Base-by-base conservation (phyloP, 2,888 invertebrate species). In the Meghimatium bilineatum region DNA sequence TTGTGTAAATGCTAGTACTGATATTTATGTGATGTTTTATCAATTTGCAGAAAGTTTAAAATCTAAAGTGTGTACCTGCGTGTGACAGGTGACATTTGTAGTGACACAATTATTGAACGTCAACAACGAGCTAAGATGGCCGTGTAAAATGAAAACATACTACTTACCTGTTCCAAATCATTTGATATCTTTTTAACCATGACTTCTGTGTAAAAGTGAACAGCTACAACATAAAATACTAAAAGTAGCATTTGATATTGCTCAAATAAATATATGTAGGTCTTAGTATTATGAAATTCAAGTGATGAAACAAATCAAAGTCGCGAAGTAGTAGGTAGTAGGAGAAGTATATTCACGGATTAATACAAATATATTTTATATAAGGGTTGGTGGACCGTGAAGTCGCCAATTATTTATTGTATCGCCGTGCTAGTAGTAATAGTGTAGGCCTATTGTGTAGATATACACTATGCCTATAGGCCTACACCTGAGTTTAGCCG, bases 91-190 rank as follows among this genome's bases (percentile, higher is more conserved):
- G 72, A 87, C 87, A 87, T 12, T 44, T 8, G 44, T 44, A 56
- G 87, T 87, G 87, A 88, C 88, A 88, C 85, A 77, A 78, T 87
- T 20, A 85, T 83, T 84, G 67, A 81, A 85, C 85, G 87, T 88
- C 87, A 88, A 87, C 60, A 63, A 23, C 83, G n/a, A 86, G 87
- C 81, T 87, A 88, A 88, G 49, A 88, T 88, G 87, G 87, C 87
- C 87, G 87, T 63, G 23, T 23, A 87, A 86, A 84, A 86, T 87
- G 87, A 85, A 82, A 86, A 76, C 66, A 77, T 80, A 81, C n/a
- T n/a, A n/a, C 80, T 32, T 66, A 66, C 66, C 80, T 81, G 80
- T 81, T 36, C 60, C 38, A 63, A 63, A 63, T 23, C 12, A 23
- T 63, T n/a, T 56, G 8, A 23, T 5, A 12, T 44, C 44, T 5